These are phyloP conservation scores for Silurus glanis DNA, from an alignment of 2,113 vertebrate species.

Conservation along the genomic window DNA sequence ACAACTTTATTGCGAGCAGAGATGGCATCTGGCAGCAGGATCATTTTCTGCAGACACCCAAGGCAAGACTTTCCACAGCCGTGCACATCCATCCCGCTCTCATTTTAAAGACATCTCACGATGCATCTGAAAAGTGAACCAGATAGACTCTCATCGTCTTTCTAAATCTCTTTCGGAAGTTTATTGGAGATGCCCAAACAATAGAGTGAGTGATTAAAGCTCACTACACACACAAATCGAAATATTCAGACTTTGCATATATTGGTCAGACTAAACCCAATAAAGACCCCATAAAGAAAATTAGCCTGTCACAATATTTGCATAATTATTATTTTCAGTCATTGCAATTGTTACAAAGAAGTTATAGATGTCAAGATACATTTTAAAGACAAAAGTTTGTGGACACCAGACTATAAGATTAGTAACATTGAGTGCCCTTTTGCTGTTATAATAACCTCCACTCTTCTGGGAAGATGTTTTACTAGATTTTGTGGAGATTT, in stretches of 20 bases:
- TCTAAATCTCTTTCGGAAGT: neutral
- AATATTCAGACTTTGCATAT: neutral
- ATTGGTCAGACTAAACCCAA: neutral
- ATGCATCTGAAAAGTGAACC: constrained; percentile 10
- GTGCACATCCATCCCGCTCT: constrained; percentile 32
- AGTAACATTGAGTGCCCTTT: too few relatives aligned
- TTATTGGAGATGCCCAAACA: constrained; percentile 5
- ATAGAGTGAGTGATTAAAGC: constrained; percentile 14
- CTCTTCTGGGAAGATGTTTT: too few relatives aligned
- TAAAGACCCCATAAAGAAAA: neutral
- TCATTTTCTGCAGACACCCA: constrained; percentile 20
- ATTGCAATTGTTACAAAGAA: neutral
- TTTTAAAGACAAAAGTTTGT: too few relatives aligned
- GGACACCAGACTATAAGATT: too few relatives aligned
- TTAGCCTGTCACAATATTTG: neutral
- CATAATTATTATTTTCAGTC: neutral
- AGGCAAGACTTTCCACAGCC: constrained; percentile 22
- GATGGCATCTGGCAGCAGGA: constrained; percentile 35
- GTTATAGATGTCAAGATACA: neutral
- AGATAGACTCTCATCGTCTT: neutral
- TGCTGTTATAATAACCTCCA: too few relatives aligned
- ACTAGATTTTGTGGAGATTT: too few relatives aligned
- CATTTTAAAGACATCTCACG: constrained; percentile 29
- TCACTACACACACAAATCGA: neutral
- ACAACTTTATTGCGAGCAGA: constrained; percentile 31